Base-by-base conservation (phyloP, 92 coral and sea anemone genomes). In the Hydrozoanthus gracilis region DNA sequence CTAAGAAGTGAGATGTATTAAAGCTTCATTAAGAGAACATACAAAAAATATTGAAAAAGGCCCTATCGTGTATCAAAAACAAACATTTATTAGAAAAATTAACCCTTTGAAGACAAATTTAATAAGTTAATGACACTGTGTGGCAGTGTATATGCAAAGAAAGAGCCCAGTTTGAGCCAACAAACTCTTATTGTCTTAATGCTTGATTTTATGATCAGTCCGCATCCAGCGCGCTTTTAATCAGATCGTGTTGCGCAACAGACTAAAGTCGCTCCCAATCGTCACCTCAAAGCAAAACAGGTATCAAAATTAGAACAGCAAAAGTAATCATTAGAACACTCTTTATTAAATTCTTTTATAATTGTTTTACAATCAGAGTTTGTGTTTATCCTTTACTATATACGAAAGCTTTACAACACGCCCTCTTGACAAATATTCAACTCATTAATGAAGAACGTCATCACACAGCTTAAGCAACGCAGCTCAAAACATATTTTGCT, bases 281-380 rank as follows among this genome's bases (percentile, higher is more conserved):
- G 39, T 27, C 39, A 27, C 39, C 39, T 27, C 2, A 27, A 27
- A 27, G 39, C 39, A 27, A 27, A 27, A 27, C 0, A 27, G 2
- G 0, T 27, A 27, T 27, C 39, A 27, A 27, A 27, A 27, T 27
- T 27, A 27, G 39, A 27, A 27, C 39, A 27, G 45, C n/a, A 60
- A 80, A 80, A 7, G 48, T 35, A 65, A 52, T 61, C 46, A 4
- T 50, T 48, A n/a, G 45, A 79, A 9, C 13, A 48, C 49, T 62
- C 49, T 62, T 80, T 80, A 47, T 80, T 45, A 47, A 80, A 49
- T 12, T 80, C 58, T 80, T 8, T 64, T 65, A 65, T 80, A 80
- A 62, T 15, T 48, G 60, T 65, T 65, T 46, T 16, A 65, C 51
- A 62, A 79, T 79, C 35, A 79, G 50, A 62, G n/a, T 79, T 79